Evolutionary conservation across 35 echinoderm and acorn worm species (phyloP), one percentile per base, ranked within the genome.

Genomic region (Apostichopus californicus): DNA sequence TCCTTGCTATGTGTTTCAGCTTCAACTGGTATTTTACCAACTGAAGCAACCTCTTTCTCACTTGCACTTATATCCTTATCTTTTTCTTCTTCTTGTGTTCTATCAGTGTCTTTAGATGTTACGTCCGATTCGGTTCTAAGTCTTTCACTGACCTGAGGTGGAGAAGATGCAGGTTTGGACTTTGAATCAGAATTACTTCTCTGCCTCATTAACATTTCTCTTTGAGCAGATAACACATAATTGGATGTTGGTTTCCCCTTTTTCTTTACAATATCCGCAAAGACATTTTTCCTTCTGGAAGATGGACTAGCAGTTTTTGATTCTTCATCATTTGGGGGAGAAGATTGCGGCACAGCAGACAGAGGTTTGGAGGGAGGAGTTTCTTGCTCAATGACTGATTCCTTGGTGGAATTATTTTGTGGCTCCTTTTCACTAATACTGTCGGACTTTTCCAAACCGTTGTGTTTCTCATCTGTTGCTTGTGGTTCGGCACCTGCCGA

Each of bases 181-280:
- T 89, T 89, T 52, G 9, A 24, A 75, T 57, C 89, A 79, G 89
- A 91, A 9, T 79, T 59, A 59, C 72, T 91, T 59, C 77, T 77
- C 59, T 91, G 71, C 18, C 89, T 91, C 10, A 54, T 75, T 10
- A 91, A 59, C 89, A 91, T 91, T 59, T 91, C 89, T 15, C 56
- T 91, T 59, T 91, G 89, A 57, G 89, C 89, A 54, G 89, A 91
- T 5, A 91, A n/a, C 13, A 91, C 77, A 79, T 91, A 91, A 59
- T 79, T 91, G 4, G 89, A 23, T 25, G 17, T 91, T 12, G 71
- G 77, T 60, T 79, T 77, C 7, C 89, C 77, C 28, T 91, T 91
- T n/a, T 91, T 91, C 73, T 91, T 91, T 10, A 91, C 20, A 79
- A 91, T 91, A 59, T 91, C 89, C 26, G 72, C 89, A 78, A 91